Evolutionary conservation across 2,113 vertebrate species (phyloP).

Genomic region (Eupsittula cactorum): DNA sequence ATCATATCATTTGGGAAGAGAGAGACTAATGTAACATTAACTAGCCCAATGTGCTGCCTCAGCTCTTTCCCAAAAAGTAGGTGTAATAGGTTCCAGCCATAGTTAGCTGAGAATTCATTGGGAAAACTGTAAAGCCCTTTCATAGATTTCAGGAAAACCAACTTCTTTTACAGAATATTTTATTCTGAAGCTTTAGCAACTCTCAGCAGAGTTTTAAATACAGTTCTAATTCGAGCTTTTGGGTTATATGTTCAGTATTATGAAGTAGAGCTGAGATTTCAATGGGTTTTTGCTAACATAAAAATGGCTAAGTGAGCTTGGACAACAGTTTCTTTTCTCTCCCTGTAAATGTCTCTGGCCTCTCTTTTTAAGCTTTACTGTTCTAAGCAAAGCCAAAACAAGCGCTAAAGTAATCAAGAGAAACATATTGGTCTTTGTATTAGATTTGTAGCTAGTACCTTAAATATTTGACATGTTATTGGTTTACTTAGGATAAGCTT

Average conservation of each 20-base stretch:
- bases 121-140: neutral
- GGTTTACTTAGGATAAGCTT: constrained; percentile 13
- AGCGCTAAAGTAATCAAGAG: neutral
- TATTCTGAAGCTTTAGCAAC: neutral
- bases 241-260: neutral
- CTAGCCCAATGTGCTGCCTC: neutral
- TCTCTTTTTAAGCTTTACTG: constrained; percentile 19
- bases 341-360: neutral
- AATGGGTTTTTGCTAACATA: neutral
- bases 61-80: neutral
- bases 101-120: neutral
- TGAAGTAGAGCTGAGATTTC: neutral
- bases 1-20: neutral
- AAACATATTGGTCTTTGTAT: neutral
- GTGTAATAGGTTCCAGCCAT: neutral
- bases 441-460: constrained; percentile 40
- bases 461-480: neutral
- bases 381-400: constrained; percentile 41
- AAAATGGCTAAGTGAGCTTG: neutral
- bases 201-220: neutral
- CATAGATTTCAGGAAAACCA: neutral
- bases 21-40: neutral
- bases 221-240: neutral
- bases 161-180: neutral
- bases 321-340: neutral